These are phyloP conservation scores for Orchestia grillus DNA, from an alignment of 1,140 invertebrate genomes.

Conservation along the genomic window DNA sequence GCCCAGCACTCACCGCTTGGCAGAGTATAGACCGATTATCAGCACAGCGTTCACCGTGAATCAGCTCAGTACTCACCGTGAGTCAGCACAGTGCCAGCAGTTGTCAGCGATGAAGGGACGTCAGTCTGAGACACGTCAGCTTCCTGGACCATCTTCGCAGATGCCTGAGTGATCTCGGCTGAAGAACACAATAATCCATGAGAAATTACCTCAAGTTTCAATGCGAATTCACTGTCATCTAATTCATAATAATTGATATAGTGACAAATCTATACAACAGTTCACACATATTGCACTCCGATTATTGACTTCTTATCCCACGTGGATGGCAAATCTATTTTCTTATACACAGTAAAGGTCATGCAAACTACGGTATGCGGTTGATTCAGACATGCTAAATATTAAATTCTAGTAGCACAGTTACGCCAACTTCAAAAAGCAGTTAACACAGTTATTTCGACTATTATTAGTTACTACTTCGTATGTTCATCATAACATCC, in stretches of 20 bases:
- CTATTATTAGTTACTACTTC: neutral
- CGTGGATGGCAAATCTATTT: neutral
- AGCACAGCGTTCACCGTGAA: neutral
- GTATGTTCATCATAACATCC: neutral
- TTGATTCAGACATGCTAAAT: neutral
- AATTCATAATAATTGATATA: neutral
- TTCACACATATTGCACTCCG: neutral
- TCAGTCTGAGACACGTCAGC: conserved; percentile 63
- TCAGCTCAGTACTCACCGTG: conserved; percentile 34
- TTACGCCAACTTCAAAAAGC: neutral
- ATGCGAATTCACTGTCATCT: neutral
- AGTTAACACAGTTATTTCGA: neutral
- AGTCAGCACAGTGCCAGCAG: conserved; percentile 14
- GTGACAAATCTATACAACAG: neutral
- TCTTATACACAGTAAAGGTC: neutral
- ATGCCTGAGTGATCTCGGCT: conserved; percentile 68
- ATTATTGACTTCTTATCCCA: neutral
- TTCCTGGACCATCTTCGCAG: conserved; percentile 65
- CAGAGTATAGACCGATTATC: neutral
- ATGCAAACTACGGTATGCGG: neutral
- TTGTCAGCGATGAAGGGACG: conserved; percentile 43
- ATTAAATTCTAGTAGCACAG: neutral
- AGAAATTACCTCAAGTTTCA: neutral
- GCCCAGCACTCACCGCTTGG: no score
- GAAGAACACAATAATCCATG: conserved; percentile 9